These are phyloP conservation scores for Tuberolachnus salignus DNA, from an alignment of 2,888 invertebrate genomes.

Conservation along the genomic window DNA sequence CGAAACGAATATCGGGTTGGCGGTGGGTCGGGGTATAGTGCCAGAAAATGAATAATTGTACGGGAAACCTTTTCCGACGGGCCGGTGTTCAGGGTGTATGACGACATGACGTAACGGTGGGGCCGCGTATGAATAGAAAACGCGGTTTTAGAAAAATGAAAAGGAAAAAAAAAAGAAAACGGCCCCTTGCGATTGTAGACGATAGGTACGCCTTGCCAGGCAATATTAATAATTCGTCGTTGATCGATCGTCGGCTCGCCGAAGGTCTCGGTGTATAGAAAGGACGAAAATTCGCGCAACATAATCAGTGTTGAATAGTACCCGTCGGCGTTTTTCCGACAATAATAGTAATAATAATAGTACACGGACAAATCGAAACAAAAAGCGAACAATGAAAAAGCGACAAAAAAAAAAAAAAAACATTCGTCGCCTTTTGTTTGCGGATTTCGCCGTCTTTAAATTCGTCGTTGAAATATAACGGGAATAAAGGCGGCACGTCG, in stretches of 20 bases:
- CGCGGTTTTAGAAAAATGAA: no score
- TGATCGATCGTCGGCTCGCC: constrained; percentile 31
- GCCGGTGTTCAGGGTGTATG: background rate
- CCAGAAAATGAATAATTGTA: constrained; percentile 22
- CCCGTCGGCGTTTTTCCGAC: constrained; percentile 4
- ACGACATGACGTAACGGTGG: background rate
- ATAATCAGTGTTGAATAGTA: constrained; percentile 39
- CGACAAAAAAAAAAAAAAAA: background rate
- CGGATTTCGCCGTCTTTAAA: background rate
- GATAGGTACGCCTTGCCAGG: background rate
- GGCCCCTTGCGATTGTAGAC: no score
- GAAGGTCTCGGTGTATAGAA: constrained; percentile 37
- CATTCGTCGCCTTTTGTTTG: background rate
- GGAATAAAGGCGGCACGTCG: no score
- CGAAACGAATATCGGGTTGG: background rate
- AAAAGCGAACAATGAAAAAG: background rate
- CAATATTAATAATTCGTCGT: background rate
- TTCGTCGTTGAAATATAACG: no score
- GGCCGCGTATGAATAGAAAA: background rate
- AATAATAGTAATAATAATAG: background rate
- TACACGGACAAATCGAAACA: background rate
- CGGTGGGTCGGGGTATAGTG: background rate
- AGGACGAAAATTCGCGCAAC: background rate
- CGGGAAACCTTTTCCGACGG: no score
- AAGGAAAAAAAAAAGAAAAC: constrained; percentile 5